Evolutionary conservation across 2,113 vertebrate genomes (phyloP), one percentile per base, ranked within the genome.

Genomic region (Hemiscyllium ocellatum): DNA sequence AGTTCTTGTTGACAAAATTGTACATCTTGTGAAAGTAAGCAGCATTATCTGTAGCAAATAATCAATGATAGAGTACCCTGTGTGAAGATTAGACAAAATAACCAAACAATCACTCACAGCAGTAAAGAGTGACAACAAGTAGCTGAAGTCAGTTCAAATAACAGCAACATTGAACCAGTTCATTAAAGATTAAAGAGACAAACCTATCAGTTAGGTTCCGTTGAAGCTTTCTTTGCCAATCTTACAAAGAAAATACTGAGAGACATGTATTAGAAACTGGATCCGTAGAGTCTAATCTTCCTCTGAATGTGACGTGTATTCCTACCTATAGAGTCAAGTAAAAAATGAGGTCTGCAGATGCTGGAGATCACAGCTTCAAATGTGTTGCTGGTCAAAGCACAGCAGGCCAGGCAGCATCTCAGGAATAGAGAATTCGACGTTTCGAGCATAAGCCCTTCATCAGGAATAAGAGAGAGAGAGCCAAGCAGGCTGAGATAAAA

Each of bases 121-220:
- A 66, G 89, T 33, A 66, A n/a, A 61, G 56, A 66, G 29, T 66
- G 89, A 66, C 61, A 91, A 91, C 61, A 66, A 20, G 33, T 61
- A 66, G 56, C 29, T 91, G 89, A 37, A 91, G 89, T 91, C 89
- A 91, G 87, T 65, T 91, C 87, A 65, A 91, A 65, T 91, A 91
- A 65, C 87, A 65, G 87, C 52, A 61, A 65, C 19, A 56, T 66
- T 66, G 33, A 91, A 91, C 56, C 56, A 91, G 89, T 65, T 91
- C 89, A 66, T 91, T 56, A 91, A 91, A 91, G 89, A 91, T 91
- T 91, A 91, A 91, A 66, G 15, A 91, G 89, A 65, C 56, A 37
- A 91, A 91, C 65, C 87, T 90, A 90, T 37, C 56, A 91, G 29
- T n/a, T 33, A 56, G 29, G 7, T 65, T 91, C 89, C 29, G 20